Conservation (phyloP, 2,888 invertebrate genomes). For the Nomada lathburiana region DNA sequence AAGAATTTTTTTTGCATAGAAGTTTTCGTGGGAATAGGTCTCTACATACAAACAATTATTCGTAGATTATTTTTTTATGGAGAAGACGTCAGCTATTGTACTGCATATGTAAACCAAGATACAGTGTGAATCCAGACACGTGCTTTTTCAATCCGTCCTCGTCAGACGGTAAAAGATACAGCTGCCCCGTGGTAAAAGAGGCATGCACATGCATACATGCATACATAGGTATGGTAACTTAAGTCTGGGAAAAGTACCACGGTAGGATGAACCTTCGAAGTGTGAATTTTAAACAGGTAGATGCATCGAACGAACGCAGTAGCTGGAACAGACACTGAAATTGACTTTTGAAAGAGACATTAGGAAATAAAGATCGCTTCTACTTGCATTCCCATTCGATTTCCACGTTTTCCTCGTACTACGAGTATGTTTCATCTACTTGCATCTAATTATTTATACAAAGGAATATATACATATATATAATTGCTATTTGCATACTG, state of each 20-base stretch:
- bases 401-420: background rate
- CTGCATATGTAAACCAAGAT: conserved; percentile 17
- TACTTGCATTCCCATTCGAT: conserved; percentile 17
- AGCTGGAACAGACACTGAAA: conserved; percentile 25
- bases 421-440: background rate
- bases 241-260: conserved; percentile 58
- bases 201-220: conserved; percentile 16
- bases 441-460: background rate
- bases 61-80: no score
- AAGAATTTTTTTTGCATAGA: no score
- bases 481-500: background rate
- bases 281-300: conserved; percentile 62
- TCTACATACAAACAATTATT: no score
- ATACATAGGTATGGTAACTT: conserved; percentile 37
- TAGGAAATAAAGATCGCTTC: conserved; percentile 39
- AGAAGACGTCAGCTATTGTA: no score
- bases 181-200: conserved; percentile 57
- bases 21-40: no score
- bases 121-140: conserved; percentile 75
- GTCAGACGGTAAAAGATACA: conserved; percentile 61
- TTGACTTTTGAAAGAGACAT: conserved; percentile 34
- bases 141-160: conserved; percentile 61
- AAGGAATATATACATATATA: background rate
- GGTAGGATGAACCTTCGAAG: conserved; percentile 56
- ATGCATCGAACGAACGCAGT: conserved; percentile 32